Conservation (phyloP, 2,113 vertebrate genomes). For the Channa argus region DNA sequence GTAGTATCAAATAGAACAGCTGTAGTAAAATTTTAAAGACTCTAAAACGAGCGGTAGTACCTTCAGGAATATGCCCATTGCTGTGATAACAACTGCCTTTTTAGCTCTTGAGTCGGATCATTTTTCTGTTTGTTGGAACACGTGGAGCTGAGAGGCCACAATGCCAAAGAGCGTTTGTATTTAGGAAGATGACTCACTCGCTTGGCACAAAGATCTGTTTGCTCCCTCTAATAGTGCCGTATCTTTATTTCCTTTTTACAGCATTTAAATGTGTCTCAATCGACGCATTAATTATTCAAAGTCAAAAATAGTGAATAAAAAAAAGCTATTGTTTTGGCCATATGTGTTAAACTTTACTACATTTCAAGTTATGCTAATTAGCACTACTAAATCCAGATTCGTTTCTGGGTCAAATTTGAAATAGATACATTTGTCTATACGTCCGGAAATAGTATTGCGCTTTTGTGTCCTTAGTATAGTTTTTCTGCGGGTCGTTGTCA, state of each 20-base stretch:
- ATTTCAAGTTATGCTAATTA: too few species aligned
- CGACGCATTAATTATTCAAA: too few species aligned
- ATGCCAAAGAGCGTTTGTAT: conserved; percentile 47
- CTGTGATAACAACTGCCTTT: conserved; percentile 31
- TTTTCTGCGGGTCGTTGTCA: too few species aligned
- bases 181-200: not conserved
- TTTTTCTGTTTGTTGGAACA: conserved; percentile 78
- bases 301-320: too few species aligned
- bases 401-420: not conserved
- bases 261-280: too few species aligned
- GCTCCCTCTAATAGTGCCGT: not conserved
- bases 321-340: too few species aligned
- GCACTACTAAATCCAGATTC: not conserved
- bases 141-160: conserved; percentile 78
- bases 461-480: too few species aligned
- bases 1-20: not conserved
- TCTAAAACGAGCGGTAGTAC: not conserved
- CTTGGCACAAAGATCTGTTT: fast-evolving
- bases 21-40: not conserved
- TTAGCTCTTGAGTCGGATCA: conserved; percentile 45
- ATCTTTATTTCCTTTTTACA: too few species aligned
- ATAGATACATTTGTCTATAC: not conserved
- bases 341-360: too few species aligned
- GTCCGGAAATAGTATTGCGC: too few species aligned
- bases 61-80: not conserved